Evolutionary conservation across 2,797 vertebrate genomes (phyloP).

Genomic region (Amblyraja radiata): DNA sequence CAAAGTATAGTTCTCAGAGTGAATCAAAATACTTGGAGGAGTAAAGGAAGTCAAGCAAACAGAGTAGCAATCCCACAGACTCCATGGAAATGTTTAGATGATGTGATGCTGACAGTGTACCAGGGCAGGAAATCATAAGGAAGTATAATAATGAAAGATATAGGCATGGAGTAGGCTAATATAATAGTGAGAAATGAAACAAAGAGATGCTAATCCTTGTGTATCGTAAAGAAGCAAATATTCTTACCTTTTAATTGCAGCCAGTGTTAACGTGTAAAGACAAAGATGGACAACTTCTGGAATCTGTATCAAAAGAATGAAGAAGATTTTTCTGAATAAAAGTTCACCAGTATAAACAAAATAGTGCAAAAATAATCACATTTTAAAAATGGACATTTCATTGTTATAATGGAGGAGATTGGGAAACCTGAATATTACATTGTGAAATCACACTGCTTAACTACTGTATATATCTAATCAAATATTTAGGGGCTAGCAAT

Average conservation of each 20-base stretch:
- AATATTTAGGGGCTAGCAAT: neutral
- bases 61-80: neutral
- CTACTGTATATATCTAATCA: neutral
- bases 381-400: neutral
- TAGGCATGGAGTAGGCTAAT: neutral
- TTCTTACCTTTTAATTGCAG: neutral
- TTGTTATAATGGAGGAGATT: neutral
- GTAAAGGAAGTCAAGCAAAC: neutral
- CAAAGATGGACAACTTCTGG: neutral
- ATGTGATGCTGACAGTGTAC: neutral
- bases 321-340: neutral
- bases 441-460: neutral
- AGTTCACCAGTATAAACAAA: neutral
- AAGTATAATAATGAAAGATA: neutral
- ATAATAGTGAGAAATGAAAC: neutral
- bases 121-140: neutral
- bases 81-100: neutral
- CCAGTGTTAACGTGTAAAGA: neutral
- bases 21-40: neutral
- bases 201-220: neutral
- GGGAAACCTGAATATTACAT: neutral
- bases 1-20: neutral
- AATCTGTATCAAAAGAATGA: constrained; percentile 18
- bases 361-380: neutral
- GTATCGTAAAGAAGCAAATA: neutral